Evolutionary conservation across 2,797 vertebrate species (phyloP), one percentile per base, ranked within the genome.

Genomic region (Semaprochilodus insignis): DNA sequence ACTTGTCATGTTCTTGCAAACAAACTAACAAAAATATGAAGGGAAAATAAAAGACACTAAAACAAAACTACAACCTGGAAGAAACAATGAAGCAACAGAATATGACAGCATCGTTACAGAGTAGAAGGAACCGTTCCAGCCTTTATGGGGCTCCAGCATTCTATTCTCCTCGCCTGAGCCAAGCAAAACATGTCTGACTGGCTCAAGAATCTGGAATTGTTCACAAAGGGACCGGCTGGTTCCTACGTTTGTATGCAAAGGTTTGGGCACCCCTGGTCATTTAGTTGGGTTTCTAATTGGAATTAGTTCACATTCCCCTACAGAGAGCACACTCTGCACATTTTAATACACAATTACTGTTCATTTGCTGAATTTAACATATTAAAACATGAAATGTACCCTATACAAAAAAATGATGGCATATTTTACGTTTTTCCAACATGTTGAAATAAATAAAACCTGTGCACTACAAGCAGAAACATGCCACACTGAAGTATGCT

Each of bases 81-180:
- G 11, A 36, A 57, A 59, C 51, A 69, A 77, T 23, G 14, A 23
- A 63, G 40, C 59, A 65, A 52, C 77, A 55, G 4, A 78, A 52
- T 4, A 57, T 23, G 65, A 54, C 44, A 77, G 25, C 63, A 69
- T 55, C 55, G 44, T 5, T 34, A 1, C 6, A 48, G n/a, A 70
- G 23, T 21, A 72, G 27, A 73, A 25, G 6, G 52, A 13, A 17
- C 67, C 34, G 25, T 11, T 25, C 5, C 11, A 71, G 31, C n/a
- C 21, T 10, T 34, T 21, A 31, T n/a, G 13, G 23, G 55, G 44
- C 23, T 34, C 60, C n/a, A 25, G 40, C 66, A n/a, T 51, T n/a
- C 8, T 62, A 59, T 60, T 70, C 10, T 34, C 27, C 15, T 15
- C 69, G 16, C 44, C 57, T 62, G 44, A 63, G 15, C 44, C 57